These are phyloP conservation scores for Acleris literana DNA, from an alignment of 2,888 invertebrate species.

Conservation along the genomic window DNA sequence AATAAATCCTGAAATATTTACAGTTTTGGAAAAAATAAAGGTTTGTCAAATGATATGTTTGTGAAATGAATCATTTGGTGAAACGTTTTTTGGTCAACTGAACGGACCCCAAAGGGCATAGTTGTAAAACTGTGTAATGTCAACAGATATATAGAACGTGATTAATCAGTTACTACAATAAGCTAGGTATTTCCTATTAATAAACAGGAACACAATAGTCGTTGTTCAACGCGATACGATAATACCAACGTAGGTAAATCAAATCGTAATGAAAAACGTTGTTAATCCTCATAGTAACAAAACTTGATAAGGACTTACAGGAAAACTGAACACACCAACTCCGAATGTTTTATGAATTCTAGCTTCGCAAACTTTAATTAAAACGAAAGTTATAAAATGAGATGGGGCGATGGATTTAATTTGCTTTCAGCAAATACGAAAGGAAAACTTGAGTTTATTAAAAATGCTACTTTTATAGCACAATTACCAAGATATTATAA, in stretches of 20 bases:
- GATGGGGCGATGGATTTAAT: not conserved
- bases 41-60: too few relatives aligned
- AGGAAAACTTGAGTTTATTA: constrained; percentile 8
- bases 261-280: constrained; percentile 5
- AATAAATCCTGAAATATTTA: too few relatives aligned
- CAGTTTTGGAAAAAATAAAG: too few relatives aligned
- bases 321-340: constrained; percentile 10
- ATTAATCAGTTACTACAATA: constrained; percentile 21
- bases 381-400: constrained; percentile 1
- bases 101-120: constrained; percentile 23
- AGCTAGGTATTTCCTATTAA: constrained; percentile 18
- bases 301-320: constrained; percentile 9
- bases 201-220: constrained; percentile 10
- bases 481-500: constrained; percentile 11
- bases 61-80: too few relatives aligned
- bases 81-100: too few relatives aligned
- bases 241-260: constrained; percentile 2
- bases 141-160: constrained; percentile 22
- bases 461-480: not conserved
- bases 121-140: constrained; percentile 29
- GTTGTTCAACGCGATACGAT: not conserved
- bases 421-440: not conserved
- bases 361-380: constrained; percentile 24
- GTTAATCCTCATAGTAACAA: constrained; percentile 15
- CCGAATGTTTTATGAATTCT: not conserved